Base-by-base conservation (phyloP, 2,113 vertebrate species). In the Cebidichthys violaceus region DNA sequence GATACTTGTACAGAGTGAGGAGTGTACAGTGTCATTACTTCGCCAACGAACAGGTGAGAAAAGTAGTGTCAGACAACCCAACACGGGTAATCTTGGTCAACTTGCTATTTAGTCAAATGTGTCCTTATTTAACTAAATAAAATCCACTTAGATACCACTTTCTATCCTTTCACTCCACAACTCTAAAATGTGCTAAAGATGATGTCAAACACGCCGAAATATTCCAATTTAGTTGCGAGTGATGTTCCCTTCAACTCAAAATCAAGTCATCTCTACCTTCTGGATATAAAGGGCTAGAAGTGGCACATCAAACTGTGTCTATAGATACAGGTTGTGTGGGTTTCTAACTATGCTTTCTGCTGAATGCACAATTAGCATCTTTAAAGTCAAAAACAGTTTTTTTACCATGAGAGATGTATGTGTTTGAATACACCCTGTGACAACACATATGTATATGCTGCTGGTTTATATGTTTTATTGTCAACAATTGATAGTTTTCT, bases 11-110 rank as follows among this genome's bases (percentile, higher is more conserved):
- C 39, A 41, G 61, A 71, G 70, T 75, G 61, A 64, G 60, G 54
- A 62, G 47, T 15, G 45, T 35, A 59, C 10, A 9, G 31, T 69
- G 74, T 57, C 22, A 70, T 27, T 47, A 55, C 31, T 67, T 78
- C 76, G 27, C 29, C 45, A 41, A 6, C 31, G 8, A 80, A 41
- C 43, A 79, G 55, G 69, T 68, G 39, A 64, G 65, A 66, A 70
- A 14, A 47, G 68, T 18, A 61, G 47, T 33, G 54, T 80, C 68
- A 68, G 43, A 69, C 45, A 37, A 69, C 20, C 5, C 4, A 76
- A 33, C 50, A 66, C 14, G 0, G 10, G 13, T 43, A n/a, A 27
- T 35, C 27, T 24, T 41, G 60, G 2, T 79, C 33, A 52, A 22
- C 41, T 64, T 73, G 41, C n/a, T 24, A n/a, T 33, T 67, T 29